A percentile compares a stretch with the other conserved stretches of the same genome.
These are phyloP conservation scores for Schlechtendalia chinensis DNA, from an alignment of 1,140 invertebrate genomes.

Conservation along the genomic window DNA sequence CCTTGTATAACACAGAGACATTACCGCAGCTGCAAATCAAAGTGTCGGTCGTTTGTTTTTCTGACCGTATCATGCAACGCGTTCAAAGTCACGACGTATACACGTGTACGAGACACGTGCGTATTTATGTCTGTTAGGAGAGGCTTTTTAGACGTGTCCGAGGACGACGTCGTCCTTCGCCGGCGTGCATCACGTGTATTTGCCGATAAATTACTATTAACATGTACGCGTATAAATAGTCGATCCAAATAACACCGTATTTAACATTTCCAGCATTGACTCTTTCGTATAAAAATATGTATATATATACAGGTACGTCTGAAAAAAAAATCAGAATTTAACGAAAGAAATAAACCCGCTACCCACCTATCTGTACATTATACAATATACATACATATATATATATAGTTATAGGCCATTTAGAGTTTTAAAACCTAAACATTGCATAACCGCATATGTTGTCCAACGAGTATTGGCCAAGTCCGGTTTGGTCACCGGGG, in stretches of 20 bases:
- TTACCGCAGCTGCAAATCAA: no score
- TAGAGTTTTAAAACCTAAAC: constrained; percentile 21
- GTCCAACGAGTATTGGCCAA: constrained; percentile 22
- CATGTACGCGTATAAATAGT: no score
- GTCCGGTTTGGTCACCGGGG: constrained; percentile 34
- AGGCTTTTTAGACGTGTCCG: background rate
- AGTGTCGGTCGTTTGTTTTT: background rate
- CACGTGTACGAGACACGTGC: no score
- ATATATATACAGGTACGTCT: no score
- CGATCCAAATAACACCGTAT: background rate
- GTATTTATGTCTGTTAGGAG: background rate
- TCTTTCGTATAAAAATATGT: background rate
- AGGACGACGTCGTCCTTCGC: background rate
- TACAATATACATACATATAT: no score
- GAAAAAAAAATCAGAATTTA: background rate
- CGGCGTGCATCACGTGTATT: background rate
- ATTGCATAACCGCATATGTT: constrained; percentile 16
- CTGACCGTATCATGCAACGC: background rate
- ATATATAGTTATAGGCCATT: background rate
- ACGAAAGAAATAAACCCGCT: background rate
- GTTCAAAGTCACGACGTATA: no score
- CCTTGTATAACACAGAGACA: no score
- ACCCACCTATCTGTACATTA: no score
- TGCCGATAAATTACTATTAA: background rate
- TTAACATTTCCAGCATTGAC: background rate